Percentiles rank a stretch among this genome's conserved stretches.
Evolutionary conservation across 1,140 invertebrate species (phyloP).

Genomic region (Sycophaga agraensis): DNA sequence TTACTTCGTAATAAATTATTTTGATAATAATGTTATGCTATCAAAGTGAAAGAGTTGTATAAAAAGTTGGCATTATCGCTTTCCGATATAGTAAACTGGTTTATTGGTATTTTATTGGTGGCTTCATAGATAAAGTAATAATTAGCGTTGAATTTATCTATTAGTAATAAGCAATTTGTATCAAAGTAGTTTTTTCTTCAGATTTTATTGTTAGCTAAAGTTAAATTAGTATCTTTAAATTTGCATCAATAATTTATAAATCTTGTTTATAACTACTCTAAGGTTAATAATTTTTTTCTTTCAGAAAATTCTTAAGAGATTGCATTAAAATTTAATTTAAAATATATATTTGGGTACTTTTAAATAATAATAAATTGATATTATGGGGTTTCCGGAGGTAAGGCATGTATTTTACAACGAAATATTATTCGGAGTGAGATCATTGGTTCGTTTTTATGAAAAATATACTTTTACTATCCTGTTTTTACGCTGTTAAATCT

Average conservation of each 20-base stretch:
- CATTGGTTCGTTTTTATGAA: no score
- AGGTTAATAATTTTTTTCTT: neutral
- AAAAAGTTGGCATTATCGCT: slow-evolving; percentile 6
- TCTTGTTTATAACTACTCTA: neutral
- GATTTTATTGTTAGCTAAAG: neutral
- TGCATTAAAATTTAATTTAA: no score
- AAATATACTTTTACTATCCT: no score
- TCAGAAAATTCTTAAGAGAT: neutral
- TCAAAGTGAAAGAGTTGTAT: no score
- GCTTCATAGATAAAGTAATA: slow-evolving; percentile 17
- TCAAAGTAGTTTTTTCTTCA: neutral
- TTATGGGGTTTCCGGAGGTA: slow-evolving; percentile 38
- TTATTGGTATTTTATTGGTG: slow-evolving; percentile 22
- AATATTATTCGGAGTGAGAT: no score
- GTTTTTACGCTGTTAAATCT: no score
- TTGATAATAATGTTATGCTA: no score
- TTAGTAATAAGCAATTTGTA: slow-evolving; percentile 3
- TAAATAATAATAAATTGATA: slow-evolving; percentile 9
- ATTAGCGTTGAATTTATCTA: slow-evolving; percentile 1
- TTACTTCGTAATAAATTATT: no score
- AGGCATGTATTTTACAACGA: neutral
- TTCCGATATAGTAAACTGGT: neutral
- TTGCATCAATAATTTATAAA: neutral
- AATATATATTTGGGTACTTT: no score
- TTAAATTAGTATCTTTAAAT: neutral